These are phyloP conservation scores for Acrobasis suavella DNA, from an alignment of 2,888 invertebrate species.

Conservation along the genomic window DNA sequence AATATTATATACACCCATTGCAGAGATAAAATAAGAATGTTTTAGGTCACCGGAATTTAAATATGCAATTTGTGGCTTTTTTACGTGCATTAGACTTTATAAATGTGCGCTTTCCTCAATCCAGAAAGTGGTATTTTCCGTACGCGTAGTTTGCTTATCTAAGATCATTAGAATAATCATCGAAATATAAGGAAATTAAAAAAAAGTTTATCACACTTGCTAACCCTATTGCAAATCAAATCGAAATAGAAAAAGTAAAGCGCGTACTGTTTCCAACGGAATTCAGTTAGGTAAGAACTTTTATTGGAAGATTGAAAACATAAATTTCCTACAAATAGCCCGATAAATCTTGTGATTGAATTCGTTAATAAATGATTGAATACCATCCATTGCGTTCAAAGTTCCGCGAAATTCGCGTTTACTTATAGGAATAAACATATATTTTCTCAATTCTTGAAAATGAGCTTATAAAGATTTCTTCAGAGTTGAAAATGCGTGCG, in stretches of 20 bases:
- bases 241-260: background rate
- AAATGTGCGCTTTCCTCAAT: background rate
- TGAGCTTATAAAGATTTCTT: no score
- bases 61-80: no score
- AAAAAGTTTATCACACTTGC: background rate
- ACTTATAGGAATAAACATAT: background rate
- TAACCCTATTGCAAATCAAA: slow-evolving; percentile 3
- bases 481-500: no score
- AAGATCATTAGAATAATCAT: background rate
- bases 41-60: no score
- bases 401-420: background rate
- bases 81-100: no score
- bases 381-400: slow-evolving; percentile 5
- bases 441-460: background rate
- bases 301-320: slow-evolving; percentile 10
- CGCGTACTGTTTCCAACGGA: slow-evolving; percentile 3
- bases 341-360: slow-evolving; percentile 15
- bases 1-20: no score
- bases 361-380: slow-evolving; percentile 16
- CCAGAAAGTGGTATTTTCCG: background rate
- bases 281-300: slow-evolving; percentile 10
- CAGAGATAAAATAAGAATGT: no score
- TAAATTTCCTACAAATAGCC: slow-evolving; percentile 7
- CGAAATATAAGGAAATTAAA: background rate
- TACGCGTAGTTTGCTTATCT: no score